Evolutionary conservation across 2,888 invertebrate genomes (phyloP).

Genomic region (Orthosia gothica): DNA sequence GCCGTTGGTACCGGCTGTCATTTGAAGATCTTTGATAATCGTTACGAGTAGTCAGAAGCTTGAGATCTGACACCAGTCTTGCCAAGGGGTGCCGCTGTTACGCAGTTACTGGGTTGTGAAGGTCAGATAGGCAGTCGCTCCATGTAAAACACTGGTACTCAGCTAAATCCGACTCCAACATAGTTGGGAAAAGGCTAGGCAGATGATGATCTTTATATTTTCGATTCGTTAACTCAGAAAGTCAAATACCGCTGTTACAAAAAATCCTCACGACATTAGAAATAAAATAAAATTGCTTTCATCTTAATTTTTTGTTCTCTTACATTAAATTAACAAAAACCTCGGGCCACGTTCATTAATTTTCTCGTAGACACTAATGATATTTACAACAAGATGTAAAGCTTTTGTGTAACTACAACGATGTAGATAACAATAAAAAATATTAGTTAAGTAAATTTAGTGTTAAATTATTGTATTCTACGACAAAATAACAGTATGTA

Average conservation of each 20-base stretch:
- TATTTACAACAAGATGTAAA: constrained; percentile 20
- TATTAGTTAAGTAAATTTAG: background rate
- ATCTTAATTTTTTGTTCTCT: background rate
- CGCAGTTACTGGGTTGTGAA: no score
- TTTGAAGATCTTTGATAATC: no score
- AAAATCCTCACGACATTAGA: background rate
- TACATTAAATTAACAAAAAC: constrained; percentile 36
- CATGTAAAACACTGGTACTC: no score
- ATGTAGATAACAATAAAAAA: background rate
- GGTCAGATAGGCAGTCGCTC: no score
- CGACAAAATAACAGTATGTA: background rate
- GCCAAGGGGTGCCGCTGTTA: no score
- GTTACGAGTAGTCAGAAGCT: no score
- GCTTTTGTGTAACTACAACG: constrained; percentile 26
- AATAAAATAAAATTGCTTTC: constrained; percentile 19
- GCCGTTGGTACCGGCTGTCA: no score
- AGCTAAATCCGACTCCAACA: no score
- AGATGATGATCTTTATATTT: no score
- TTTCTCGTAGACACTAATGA: constrained; percentile 23
- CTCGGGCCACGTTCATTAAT: constrained; percentile 23
- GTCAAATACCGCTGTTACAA: background rate
- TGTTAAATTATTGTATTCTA: background rate
- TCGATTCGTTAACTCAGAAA: background rate
- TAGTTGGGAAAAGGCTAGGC: no score
- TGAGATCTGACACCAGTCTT: no score